Evolutionary conservation across 2,888 invertebrate species (phyloP).

Genomic region (Plagodis dolabraria): DNA sequence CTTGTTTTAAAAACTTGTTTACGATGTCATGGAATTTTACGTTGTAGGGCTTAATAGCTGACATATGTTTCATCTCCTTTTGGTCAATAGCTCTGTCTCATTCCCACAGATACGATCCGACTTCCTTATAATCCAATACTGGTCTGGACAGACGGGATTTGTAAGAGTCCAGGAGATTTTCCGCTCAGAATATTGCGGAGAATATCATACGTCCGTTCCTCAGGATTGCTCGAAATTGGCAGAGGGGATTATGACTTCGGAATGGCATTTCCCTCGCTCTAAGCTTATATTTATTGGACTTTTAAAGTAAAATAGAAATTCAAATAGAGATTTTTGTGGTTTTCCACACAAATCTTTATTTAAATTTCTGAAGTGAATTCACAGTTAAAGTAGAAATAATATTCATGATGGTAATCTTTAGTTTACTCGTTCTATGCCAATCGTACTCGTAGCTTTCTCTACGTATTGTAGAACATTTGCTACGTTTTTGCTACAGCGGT

Average conservation of each 20-base stretch:
- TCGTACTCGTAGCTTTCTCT: too few species aligned
- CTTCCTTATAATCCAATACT: slow-evolving; percentile 71
- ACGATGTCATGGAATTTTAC: slow-evolving; percentile 77
- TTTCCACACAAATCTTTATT: too few species aligned
- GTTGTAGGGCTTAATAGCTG: slow-evolving; percentile 70
- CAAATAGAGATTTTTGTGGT: slow-evolving; percentile 3
- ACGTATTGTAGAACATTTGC: too few species aligned
- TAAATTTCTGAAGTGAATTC: too few species aligned
- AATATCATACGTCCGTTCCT: slow-evolving; percentile 62
- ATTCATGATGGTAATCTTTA: too few species aligned
- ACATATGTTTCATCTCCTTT: slow-evolving; percentile 45
- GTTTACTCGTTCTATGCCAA: too few species aligned
- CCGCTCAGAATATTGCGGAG: slow-evolving; percentile 58
- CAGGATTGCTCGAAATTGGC: slow-evolving; percentile 63
- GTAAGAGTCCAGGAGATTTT: slow-evolving; percentile 47
- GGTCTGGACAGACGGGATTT: slow-evolving; percentile 69
- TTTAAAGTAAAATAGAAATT: slow-evolving; percentile 12
- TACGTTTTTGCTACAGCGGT: too few species aligned
- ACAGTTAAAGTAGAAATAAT: too few species aligned
- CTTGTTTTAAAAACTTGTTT: slow-evolving; percentile 64
- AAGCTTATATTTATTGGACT: slow-evolving; percentile 35
- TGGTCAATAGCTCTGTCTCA: slow-evolving; percentile 41
- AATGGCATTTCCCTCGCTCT: slow-evolving; percentile 31
- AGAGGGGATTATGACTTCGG: slow-evolving; percentile 47
- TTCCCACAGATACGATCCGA: slow-evolving; percentile 64